Percentiles rank a stretch among this genome's conserved stretches.
Evolutionary conservation across 2,113 vertebrate species (phyloP).

Genomic region (Percopsis transmontana): DNA sequence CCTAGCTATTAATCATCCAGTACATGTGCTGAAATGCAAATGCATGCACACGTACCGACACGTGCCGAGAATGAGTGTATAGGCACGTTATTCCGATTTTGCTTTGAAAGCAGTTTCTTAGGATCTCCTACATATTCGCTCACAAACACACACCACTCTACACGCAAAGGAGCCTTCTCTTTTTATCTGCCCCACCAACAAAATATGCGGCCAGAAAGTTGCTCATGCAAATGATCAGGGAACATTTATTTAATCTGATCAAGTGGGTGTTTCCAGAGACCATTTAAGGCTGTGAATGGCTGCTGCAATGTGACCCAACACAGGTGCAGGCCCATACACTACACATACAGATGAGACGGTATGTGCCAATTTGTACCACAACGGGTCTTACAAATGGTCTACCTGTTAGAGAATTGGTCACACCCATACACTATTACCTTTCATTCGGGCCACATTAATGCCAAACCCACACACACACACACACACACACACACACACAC

Average conservation of each 20-base stretch:
- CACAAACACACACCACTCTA: conserved; percentile 14
- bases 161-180: neutral
- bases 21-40: conserved; percentile 46
- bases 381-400: conserved; percentile 8
- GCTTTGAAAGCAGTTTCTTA: conserved; percentile 60
- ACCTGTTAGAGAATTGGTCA: conserved; percentile 26
- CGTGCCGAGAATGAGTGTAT: conserved; percentile 46
- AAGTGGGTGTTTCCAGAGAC: conserved; percentile 11
- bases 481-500: neutral
- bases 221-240: conserved; percentile 43
- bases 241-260: conserved; percentile 45
- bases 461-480: conserved; percentile 23
- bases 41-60: conserved; percentile 46
- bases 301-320: conserved; percentile 12
- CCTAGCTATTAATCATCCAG: conserved; percentile 43
- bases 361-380: neutral
- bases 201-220: conserved; percentile 20
- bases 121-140: conserved; percentile 32
- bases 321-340: conserved; percentile 16
- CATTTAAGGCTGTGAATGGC: conserved; percentile 6
- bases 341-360: neutral
- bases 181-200: neutral
- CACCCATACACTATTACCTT: conserved; percentile 4
- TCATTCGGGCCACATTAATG: conserved; percentile 36
- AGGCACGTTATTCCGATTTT: conserved; percentile 60